Base-by-base conservation (phyloP, 2,888 invertebrate species). In the Limenitis arthemis region DNA sequence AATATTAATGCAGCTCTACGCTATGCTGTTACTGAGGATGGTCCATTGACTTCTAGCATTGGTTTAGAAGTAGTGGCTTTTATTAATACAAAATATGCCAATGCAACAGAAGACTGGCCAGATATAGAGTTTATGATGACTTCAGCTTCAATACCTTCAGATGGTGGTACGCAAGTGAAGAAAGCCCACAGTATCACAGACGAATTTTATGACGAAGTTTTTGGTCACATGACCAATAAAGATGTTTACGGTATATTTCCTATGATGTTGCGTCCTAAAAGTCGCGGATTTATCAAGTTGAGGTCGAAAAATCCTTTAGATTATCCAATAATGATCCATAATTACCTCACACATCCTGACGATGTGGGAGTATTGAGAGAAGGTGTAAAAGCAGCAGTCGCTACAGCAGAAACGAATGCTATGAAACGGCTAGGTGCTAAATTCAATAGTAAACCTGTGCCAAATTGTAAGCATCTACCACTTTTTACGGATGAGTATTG, bases 91-190 rank as follows among this genome's bases (percentile, higher is more conserved):
- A 96, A 95, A 77, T 96, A 95, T 70, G 94, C 94, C 0, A 96
- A 96, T 69, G 87, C 91, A 49, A 89, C 91, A 0, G 94, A 95
- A 51, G 96, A 96, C 72, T 96, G 95, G 94, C 96, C 96, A 0
- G 96, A 96, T 68, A 94, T 96, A 57, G 95, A 95, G 70, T 94
- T 96, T 67, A 96, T 96, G 94, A 83, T 96, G 78, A 93, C 94
- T 0, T 93, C 95, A 30, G 90, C 93, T 0, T 93, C 94, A 0
- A 93, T 94, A 0, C 91, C 90, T 44, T 94, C 94, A 0, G 95
- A 96, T 67, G 95, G 94, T n/a, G 95, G 95, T 0, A 89, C 91
- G 0, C 91, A 93, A 71, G 91, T 93, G 0, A 93, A 93, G 68
- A 89, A 84, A 38, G 95, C 95, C 0, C 95, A 96, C 65, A 93